Percentiles rank a stretch among this genome's conserved stretches.
Conservation (phyloP, 2,113 vertebrate genomes). For the Otus sunia region DNA sequence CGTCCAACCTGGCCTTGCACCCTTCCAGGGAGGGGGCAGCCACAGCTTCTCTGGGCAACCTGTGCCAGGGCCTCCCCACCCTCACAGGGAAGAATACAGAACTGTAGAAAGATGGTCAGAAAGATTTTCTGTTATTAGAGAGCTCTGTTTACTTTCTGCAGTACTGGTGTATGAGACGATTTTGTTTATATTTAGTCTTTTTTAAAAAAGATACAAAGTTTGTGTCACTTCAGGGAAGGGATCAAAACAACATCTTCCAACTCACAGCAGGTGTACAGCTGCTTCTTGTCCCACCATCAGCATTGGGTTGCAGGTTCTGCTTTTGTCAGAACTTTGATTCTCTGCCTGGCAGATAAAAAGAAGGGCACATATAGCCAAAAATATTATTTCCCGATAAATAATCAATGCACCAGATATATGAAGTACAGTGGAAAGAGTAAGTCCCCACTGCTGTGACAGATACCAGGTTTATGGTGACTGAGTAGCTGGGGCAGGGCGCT, state of each 20-base stretch:
- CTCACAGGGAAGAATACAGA: neutral
- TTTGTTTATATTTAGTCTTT: neutral
- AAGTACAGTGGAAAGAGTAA: neutral
- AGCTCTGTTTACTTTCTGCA: neutral
- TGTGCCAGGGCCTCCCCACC: neutral
- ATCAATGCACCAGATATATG: no score
- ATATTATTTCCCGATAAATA: neutral
- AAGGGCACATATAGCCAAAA: neutral
- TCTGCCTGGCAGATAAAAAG: neutral
- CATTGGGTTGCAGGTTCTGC: neutral
- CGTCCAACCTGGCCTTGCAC: neutral
- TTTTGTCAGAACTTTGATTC: neutral
- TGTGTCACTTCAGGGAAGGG: neutral
- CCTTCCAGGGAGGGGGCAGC: neutral
- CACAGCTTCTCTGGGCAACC: neutral
- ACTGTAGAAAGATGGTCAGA: no score
- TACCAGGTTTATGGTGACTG: rapidly evolving
- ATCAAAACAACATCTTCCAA: neutral
- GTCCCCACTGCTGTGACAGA: neutral
- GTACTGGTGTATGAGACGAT: no score
- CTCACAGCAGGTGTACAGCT: neutral
- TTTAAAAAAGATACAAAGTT: neutral
- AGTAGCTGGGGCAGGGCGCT: neutral
- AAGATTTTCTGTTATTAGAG: no score
- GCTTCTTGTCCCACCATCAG: rapidly evolving